Evolutionary conservation across 2,113 vertebrate genomes (phyloP).

Genomic region (Stercorarius parasiticus): DNA sequence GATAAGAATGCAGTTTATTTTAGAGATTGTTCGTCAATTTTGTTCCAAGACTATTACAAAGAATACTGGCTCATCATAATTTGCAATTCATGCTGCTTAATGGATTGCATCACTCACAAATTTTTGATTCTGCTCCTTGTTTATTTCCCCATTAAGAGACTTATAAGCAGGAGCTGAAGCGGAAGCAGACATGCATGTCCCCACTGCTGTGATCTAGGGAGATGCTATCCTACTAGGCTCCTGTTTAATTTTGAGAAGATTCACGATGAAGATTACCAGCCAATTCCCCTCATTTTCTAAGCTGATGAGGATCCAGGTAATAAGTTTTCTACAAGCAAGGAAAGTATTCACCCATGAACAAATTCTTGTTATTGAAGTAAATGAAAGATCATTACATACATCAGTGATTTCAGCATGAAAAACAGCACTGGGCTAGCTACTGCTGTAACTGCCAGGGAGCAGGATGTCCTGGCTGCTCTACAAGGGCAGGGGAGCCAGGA

Average conservation of each 20-base stretch:
- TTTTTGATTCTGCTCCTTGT: background rate
- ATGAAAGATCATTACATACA: background rate
- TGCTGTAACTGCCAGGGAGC: background rate
- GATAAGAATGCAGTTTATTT: slow-evolving; percentile 7
- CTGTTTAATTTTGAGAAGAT: background rate
- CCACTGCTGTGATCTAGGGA: background rate
- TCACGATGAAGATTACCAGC: background rate
- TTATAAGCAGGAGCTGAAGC: background rate
- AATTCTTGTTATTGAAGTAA: slow-evolving; percentile 16
- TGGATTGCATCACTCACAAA: background rate
- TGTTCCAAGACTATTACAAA: background rate
- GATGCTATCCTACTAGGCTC: background rate
- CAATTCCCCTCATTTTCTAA: background rate
- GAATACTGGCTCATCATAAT: background rate
- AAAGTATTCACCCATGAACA: background rate
- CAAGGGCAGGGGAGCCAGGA: background rate
- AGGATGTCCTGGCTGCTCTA: background rate
- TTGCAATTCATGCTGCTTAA: slow-evolving; percentile 15
- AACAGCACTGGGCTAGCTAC: background rate
- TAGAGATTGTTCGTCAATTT: background rate
- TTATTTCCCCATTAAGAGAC: background rate
- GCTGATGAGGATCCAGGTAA: background rate
- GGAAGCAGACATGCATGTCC: background rate
- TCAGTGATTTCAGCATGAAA: background rate
- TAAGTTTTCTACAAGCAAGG: background rate